Evolutionary conservation across 1,140 invertebrate genomes (phyloP), one percentile per base, ranked within the genome.

Genomic region (Grapholita molesta): DNA sequence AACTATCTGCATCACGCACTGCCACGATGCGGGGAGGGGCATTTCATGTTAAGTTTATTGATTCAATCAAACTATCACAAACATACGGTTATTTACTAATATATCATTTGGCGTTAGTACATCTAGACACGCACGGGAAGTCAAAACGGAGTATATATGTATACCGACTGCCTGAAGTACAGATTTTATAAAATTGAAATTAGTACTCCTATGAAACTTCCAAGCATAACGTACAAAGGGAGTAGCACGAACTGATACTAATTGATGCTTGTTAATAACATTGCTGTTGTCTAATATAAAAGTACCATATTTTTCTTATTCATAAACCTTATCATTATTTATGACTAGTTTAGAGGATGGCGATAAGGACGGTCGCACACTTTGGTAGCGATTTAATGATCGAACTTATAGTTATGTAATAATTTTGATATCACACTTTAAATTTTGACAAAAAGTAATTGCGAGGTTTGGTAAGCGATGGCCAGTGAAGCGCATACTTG

Each of bases 321-420:
- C 7, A n/a, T 64, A 11, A 85, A 86, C 83, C 84, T 89, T 91
- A 89, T 72, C 76, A 6, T 79, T 76, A 82, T 72, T 70, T 87
- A 86, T 85, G 82, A 89, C 88, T 91, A 91, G 88, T 91, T 91
- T 91, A 91, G 89, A 91, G 89, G 89, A 91, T 91, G 89, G 88
- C 89, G 86, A 86, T 83, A 80, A 86, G 89, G 89, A 91, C 89
- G 89, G 89, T 89, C 89, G 88, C 89, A 84, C 72, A 86, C 75
- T 68, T 77, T 85, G 88, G 69, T 77, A 86, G 88, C 88, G 89
- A 89, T 91, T 80, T 77, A 79, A 83, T 82, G 78, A 77, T 82
- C 71, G 72, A 84, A 90, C 80, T 84, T 90, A 88, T 83, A 70
- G 64, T 83, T 85, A 83, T 73, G 70, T 80, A 83, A 86, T 81